Evolutionary conservation across 2,113 vertebrate species (phyloP).

Genomic region (Oplegnathus fasciatus): DNA sequence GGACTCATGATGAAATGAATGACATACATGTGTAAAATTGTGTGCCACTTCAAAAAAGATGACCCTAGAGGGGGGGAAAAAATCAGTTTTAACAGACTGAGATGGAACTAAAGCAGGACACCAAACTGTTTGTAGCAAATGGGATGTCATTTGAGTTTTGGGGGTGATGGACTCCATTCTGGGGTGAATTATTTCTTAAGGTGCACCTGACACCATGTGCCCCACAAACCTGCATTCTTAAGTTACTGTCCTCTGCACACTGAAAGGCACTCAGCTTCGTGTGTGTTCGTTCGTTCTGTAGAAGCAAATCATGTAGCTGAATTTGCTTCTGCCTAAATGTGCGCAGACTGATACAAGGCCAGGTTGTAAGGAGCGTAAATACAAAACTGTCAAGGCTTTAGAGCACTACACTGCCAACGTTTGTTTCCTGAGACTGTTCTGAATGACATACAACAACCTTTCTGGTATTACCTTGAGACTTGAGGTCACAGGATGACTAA

Average conservation of each 20-base stretch:
- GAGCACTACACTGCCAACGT: background rate
- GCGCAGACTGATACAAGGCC: constrained; percentile 11
- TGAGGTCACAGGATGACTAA: constrained; percentile 15
- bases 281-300: background rate
- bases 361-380: background rate
- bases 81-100: background rate
- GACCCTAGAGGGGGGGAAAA: too few relatives aligned
- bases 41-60: too few relatives aligned
- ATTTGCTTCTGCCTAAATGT: background rate
- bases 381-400: background rate
- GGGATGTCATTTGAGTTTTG: background rate
- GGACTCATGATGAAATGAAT: too few relatives aligned
- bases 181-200: constrained; percentile 6
- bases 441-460: background rate
- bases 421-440: background rate
- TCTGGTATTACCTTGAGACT: background rate
- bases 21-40: too few relatives aligned
- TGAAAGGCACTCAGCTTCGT: constrained; percentile 6
- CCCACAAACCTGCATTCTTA: constrained; percentile 28
- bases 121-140: background rate
- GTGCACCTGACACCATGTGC: constrained; percentile 18
- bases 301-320: background rate
- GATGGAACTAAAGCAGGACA: background rate
- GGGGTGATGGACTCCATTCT: background rate
- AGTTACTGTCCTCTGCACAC: constrained; percentile 11